Evolutionary conservation across 2,797 vertebrate genomes (phyloP), one percentile per base, ranked within the genome.

Genomic region (Phoxinus dragarum): DNA sequence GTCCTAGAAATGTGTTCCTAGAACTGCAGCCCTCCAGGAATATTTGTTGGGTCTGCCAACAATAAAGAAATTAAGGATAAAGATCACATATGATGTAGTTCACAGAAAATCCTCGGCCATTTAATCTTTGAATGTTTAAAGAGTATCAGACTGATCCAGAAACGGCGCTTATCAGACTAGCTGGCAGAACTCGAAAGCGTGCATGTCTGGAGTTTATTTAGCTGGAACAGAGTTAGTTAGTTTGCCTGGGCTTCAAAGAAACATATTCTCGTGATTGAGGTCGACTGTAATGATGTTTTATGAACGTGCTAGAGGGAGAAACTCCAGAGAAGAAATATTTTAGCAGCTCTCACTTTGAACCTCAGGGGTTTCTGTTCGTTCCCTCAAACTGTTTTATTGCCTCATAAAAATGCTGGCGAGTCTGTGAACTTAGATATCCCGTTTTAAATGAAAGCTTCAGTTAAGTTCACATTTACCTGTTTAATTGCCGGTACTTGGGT

Each of bases 321-420:
- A 84, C 68, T 84, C 86, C 52, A 73, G 74, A 85, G 77, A 72
- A 88, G 54, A 71, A 71, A 59, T 8, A 31, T 69, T 87, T 81
- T 72, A 80, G 79, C 80, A 81, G 71, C 67, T 73, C 86, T 85
- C 77, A 67, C 88, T 91, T 81, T 89, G 89, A 91, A 89, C 86
- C 77, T 77, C 68, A 34, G 74, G 87, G 86, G 86, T 86, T 88
- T 88, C 84, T 86, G 81, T 17, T 80, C 82, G 54, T 81, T 81
- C 69, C 81, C 89, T 88, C 61, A 84, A 76, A 89, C 84, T 91
- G 84, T 89, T 93, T 92, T 80, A 92, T 87, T 72, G 84, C 85
- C 90, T 92, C 85, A 88, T 92, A 92, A 93, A 91, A 71, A 88
- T 56, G 81, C 80, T 75, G 86, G 87, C 87, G 88, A 89, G 91